Evolutionary conservation across 2,888 invertebrate genomes (phyloP).

Genomic region (Himalopsyche anomala): DNA sequence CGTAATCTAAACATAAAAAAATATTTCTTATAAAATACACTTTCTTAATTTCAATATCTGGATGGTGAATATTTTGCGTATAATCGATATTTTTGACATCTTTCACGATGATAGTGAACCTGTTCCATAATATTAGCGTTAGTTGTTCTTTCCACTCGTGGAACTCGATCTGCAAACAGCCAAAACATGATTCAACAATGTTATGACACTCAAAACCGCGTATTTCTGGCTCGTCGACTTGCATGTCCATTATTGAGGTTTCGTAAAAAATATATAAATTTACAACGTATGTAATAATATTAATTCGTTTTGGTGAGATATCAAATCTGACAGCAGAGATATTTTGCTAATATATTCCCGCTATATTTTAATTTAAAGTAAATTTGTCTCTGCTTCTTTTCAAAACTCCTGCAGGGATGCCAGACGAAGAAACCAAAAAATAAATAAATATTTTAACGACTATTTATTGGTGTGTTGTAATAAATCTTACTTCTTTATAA

Average conservation of each 20-base stretch:
- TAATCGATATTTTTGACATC: background rate
- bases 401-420: no score
- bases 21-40: conserved; percentile 54
- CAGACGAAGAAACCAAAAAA: no score
- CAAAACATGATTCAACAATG: conserved; percentile 36
- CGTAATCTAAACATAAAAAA: conserved; percentile 57
- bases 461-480: no score
- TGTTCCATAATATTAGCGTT: conserved; percentile 57
- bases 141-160: conserved; percentile 2
- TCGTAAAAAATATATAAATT: no score
- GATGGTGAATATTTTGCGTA: conserved; percentile 46
- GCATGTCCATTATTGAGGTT: background rate
- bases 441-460: no score
- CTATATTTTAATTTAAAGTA: no score
- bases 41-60: conserved; percentile 49
- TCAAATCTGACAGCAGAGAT: no score
- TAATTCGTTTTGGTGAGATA: no score
- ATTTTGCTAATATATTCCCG: no score
- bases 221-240: background rate
- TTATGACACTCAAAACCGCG: conserved; percentile 29
- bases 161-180: background rate
- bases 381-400: no score
- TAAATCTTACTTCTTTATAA: no score
- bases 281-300: no score
- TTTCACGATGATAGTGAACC: conserved; percentile 55